Evolutionary conservation across 1,140 invertebrate species (phyloP).

Genomic region (Cyclargus thomasi): DNA sequence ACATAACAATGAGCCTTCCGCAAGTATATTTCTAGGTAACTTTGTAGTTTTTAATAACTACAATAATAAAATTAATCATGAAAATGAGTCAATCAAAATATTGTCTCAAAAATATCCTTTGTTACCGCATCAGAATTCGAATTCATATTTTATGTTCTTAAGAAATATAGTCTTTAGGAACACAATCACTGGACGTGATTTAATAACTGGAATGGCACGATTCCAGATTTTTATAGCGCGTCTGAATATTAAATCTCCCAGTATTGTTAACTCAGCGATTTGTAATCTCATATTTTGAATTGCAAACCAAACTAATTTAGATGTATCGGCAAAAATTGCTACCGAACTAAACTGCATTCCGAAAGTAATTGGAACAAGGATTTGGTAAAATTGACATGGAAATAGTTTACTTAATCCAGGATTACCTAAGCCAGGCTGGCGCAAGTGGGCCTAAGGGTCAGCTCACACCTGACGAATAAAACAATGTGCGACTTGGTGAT

Average conservation of each 20-base stretch:
- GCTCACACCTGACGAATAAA: no score
- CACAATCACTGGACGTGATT: constrained; percentile 11
- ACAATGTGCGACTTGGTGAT: no score
- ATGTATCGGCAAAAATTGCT: neutral
- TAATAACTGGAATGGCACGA: constrained; percentile 14
- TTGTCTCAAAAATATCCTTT: no score
- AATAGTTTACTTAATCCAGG: neutral
- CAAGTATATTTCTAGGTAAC: no score
- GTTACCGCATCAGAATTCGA: no score
- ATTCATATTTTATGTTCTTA: constrained; percentile 1
- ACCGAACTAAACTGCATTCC: neutral
- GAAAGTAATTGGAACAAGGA: neutral
- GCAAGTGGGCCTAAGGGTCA: no score
- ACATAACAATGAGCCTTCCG: no score
- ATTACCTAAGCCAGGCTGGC: no score
- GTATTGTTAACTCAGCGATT: constrained; percentile 12
- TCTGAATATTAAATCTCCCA: constrained; percentile 5
- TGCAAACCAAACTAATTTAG: constrained; percentile 6
- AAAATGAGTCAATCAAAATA: no score
- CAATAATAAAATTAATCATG: no score
- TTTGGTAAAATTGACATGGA: neutral
- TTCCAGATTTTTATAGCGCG: constrained; percentile 14
- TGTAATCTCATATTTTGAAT: constrained; percentile 11
- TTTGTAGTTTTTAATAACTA: no score
- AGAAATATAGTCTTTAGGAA: constrained; percentile 9